phyloP scores from a whole-genome alignment of 2,888 invertebrate species.

The Stictocephala bisonia region DNA sequence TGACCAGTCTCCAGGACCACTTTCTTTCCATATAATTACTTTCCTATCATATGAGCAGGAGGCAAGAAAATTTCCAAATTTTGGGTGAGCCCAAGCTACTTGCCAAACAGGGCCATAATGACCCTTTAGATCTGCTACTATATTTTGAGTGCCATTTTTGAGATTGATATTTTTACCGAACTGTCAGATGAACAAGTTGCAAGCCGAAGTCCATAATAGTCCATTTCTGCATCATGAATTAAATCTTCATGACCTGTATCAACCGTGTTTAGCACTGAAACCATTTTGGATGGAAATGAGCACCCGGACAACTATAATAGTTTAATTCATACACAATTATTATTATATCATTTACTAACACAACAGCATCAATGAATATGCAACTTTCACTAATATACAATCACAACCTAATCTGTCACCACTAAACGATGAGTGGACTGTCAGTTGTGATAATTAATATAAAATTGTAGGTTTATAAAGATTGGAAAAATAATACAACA shows the following conservation, averaged over 20 bases:
- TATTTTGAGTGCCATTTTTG: slow-evolving; percentile 90
- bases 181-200: slow-evolving; percentile 99
- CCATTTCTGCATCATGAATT: slow-evolving; percentile 99
- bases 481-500: no score
- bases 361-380: no score
- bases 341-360: no score
- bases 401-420: no score
- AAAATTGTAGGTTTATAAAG: no score
- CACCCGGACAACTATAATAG: no score
- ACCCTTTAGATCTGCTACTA: slow-evolving; percentile 93
- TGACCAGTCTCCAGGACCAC: slow-evolving; percentile 79
- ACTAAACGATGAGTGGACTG: no score
- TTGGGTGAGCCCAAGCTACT: slow-evolving; percentile 98
- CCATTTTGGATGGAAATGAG: slow-evolving; percentile 83
- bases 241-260: slow-evolving; percentile 99
- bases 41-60: slow-evolving; percentile 98
- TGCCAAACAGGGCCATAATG: slow-evolving; percentile 95
- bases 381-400: no score
- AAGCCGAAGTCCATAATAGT: slow-evolving; percentile 94
- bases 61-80: slow-evolving; percentile 93
- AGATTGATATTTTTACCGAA: slow-evolving; percentile 96
- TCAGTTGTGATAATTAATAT: no score
- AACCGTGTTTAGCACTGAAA: slow-evolving; percentile 90
- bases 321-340: no score
- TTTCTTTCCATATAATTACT: slow-evolving; percentile 99